Evolutionary conservation across 2,797 vertebrate genomes (phyloP).

Genomic region (Cynopterus sphinx): DNA sequence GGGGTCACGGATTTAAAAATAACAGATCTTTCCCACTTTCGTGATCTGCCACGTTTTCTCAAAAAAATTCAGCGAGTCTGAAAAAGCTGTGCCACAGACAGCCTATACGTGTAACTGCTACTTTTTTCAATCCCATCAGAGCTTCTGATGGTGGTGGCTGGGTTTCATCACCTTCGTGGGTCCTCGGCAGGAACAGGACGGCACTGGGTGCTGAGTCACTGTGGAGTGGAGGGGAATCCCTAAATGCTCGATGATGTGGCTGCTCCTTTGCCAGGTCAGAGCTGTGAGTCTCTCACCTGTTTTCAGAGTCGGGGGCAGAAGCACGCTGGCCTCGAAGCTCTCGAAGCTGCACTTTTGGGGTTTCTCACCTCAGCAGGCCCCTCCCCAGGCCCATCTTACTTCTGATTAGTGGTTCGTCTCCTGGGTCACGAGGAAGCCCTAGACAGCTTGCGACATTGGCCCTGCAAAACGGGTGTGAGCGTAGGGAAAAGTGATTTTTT

Average conservation of each 20-base stretch:
- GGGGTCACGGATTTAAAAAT: not conserved
- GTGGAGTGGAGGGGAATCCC: too few relatives aligned
- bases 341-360: not conserved
- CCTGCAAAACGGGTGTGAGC: not conserved
- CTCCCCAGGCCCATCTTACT: not conserved
- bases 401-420: not conserved
- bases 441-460: not conserved
- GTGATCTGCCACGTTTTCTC: not conserved
- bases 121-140: not conserved
- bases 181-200: not conserved
- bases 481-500: not conserved
- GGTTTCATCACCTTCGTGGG: rapidly evolving
- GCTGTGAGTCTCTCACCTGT: not conserved
- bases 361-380: not conserved
- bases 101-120: rapidly evolving
- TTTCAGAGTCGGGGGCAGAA: not conserved
- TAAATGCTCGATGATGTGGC: rapidly evolving
- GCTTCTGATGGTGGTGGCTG: too few relatives aligned
- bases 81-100: not conserved
- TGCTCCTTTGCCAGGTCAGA: too few relatives aligned
- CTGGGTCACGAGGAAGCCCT: not conserved
- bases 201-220: not conserved
- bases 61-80: not conserved
- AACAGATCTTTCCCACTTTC: not conserved
- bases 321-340: too few relatives aligned